These are phyloP conservation scores for Oncorhynchus keta DNA, from an alignment of 2,113 vertebrate genomes.

Conservation along the genomic window DNA sequence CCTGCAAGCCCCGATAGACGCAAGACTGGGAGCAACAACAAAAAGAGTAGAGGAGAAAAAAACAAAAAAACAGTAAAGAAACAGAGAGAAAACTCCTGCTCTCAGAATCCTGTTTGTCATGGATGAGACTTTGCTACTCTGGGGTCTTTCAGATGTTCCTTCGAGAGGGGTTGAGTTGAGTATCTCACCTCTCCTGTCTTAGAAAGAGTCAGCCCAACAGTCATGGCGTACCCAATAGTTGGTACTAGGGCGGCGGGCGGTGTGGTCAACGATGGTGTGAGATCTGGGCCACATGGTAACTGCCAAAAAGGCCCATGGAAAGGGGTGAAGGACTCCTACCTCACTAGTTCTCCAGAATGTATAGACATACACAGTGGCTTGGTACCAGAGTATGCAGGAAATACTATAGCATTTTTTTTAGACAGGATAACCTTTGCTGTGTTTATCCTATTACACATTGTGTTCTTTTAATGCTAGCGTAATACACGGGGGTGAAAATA, in stretches of 20 bases:
- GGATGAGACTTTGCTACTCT: too few relatives aligned
- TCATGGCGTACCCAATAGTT: too few relatives aligned
- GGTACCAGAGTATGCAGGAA: constrained; percentile 41
- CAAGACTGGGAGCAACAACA: constrained; percentile 18
- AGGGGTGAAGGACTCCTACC: not conserved
- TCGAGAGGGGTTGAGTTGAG: too few relatives aligned
- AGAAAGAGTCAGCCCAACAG: too few relatives aligned
- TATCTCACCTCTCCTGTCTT: too few relatives aligned
- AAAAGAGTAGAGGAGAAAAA: not conserved
- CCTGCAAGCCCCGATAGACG: constrained; percentile 47
- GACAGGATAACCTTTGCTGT: constrained; percentile 69
- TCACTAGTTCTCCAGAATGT: not conserved
- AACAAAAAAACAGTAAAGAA: not conserved
- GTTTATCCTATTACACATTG: constrained; percentile 73
- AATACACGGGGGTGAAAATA: constrained; percentile 51
- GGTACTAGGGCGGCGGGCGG: too few relatives aligned
- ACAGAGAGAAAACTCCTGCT: not conserved
- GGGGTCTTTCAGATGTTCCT: too few relatives aligned
- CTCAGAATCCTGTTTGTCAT: too few relatives aligned
- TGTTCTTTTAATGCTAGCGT: constrained; percentile 62
- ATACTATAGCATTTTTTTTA: constrained; percentile 52
- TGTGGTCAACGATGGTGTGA: not conserved
- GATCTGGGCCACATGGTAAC: not conserved
- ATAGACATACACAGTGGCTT: not conserved
- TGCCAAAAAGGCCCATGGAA: not conserved